A percentile compares a stretch with the other conserved stretches of the same genome.
Evolutionary conservation across 2,888 invertebrate genomes (phyloP).

Genomic region (Noctua comes): DNA sequence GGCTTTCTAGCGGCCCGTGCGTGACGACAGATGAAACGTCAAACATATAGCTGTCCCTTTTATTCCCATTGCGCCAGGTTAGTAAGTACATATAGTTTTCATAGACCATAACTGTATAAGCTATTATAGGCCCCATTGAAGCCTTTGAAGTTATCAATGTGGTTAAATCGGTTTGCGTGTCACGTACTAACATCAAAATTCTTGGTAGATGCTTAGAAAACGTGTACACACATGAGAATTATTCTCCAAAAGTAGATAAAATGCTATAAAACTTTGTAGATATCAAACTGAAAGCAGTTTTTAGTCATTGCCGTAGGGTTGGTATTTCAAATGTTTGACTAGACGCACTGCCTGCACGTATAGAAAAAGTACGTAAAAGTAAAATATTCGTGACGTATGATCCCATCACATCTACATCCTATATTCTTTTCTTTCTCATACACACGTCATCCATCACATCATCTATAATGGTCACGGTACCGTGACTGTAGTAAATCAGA

Average conservation of each 20-base stretch:
- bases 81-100: slow-evolving; percentile 47
- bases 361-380: not conserved
- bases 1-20: slow-evolving; percentile 69
- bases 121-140: slow-evolving; percentile 54
- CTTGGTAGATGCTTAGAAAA: slow-evolving; percentile 49
- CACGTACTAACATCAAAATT: slow-evolving; percentile 59
- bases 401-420: slow-evolving; percentile 1
- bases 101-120: slow-evolving; percentile 55
- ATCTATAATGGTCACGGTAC: slow-evolving; percentile 23
- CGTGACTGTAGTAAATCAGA: slow-evolving; percentile 34
- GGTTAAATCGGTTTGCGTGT: slow-evolving; percentile 43
- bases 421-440: not conserved
- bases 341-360: not conserved
- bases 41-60: slow-evolving; percentile 63
- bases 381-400: not conserved
- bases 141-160: slow-evolving; percentile 58
- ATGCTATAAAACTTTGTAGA: not conserved
- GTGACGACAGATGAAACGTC: slow-evolving; percentile 64
- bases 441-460: slow-evolving; percentile 9
- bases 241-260: slow-evolving; percentile 31
- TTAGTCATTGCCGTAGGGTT: not conserved
- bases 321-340: not conserved
- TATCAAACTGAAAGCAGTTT: not conserved
- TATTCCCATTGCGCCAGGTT: slow-evolving; percentile 46
- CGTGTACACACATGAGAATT: slow-evolving; percentile 29